A percentile compares a stretch with the other conserved stretches of the same genome.
These are phyloP conservation scores for Erpobdella octoculata DNA, from an alignment of 2,888 invertebrate genomes.

Conservation along the genomic window DNA sequence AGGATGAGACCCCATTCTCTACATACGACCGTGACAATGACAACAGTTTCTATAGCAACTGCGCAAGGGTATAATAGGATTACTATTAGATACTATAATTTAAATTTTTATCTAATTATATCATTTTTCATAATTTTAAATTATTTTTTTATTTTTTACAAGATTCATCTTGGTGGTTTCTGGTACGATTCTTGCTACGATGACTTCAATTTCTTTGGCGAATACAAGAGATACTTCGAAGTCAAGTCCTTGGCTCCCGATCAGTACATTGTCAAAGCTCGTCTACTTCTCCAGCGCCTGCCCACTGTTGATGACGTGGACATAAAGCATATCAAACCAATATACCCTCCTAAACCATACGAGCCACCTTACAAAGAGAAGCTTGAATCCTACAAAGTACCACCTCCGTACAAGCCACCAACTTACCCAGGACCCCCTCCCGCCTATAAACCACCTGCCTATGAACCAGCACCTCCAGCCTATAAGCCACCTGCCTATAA, in stretches of 20 bases:
- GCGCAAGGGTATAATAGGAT: conserved; percentile 14
- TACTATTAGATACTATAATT: neutral
- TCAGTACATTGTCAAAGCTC: conserved; percentile 18
- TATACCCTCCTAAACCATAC: neutral
- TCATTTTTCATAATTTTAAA: neutral
- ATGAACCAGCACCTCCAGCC: too few species aligned
- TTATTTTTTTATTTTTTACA: neutral
- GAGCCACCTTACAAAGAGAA: neutral
- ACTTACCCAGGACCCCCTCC: neutral
- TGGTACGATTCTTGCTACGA: conserved; percentile 30
- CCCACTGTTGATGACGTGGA: conserved; percentile 15
- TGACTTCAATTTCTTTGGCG: conserved; percentile 10
- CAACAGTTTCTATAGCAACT: conserved; percentile 29
- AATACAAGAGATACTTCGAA: conserved; percentile 26
- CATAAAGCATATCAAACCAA: neutral
- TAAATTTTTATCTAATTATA: neutral
- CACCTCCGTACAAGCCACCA: neutral
- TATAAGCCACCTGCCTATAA: too few species aligned
- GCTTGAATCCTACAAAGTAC: neutral
- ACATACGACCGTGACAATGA: conserved; percentile 30
- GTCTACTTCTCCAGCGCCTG: conserved; percentile 18
- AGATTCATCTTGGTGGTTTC: conserved; percentile 23
- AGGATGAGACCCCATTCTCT: conserved; percentile 24
- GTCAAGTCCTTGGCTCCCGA: conserved; percentile 20
- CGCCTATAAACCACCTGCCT: neutral